A percentile compares a stretch with the other conserved stretches of the same genome.
Conservation (phyloP, 2,797 vertebrate species). For the Avahi laniger region DNA sequence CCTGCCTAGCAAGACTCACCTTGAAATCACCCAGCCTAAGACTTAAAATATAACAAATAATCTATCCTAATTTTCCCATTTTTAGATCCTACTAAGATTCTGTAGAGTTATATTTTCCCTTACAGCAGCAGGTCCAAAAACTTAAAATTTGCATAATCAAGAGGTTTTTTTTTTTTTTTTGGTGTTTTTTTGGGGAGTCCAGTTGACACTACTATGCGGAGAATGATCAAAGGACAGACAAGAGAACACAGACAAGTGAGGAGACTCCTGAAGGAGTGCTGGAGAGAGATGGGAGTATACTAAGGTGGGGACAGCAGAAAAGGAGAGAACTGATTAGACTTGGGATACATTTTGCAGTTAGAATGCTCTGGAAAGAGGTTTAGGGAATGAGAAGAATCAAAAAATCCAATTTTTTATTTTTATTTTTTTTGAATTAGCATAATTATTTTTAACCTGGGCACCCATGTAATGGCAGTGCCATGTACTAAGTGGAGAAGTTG, state of each 20-base stretch:
- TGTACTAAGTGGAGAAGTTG: not conserved
- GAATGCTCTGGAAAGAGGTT: not conserved
- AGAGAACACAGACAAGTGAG: not conserved
- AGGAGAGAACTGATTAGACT: not conserved
- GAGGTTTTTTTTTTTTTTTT: not conserved
- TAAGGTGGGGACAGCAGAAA: not conserved
- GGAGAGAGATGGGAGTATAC: not conserved
- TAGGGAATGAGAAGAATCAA: not conserved
- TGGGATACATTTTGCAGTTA: not conserved
- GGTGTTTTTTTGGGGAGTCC: not conserved
- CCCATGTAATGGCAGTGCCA: not conserved
- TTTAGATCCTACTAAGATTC: not conserved
- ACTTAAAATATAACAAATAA: not conserved
- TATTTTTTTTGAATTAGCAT: not conserved
- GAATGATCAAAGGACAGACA: not conserved
- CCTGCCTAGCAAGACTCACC: not conserved
- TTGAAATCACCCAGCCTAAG: not conserved
- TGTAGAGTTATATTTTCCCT: not conserved
- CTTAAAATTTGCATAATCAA: not conserved
- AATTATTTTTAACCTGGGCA: conserved; percentile 2
- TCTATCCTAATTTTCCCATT: not conserved
- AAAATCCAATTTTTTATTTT: not conserved
- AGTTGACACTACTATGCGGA: not conserved
- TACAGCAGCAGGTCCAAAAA: not conserved
- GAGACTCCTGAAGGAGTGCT: not conserved